A percentile compares a stretch with the other conserved stretches of the same genome.
Evolutionary conservation across 1,140 invertebrate species (phyloP).

Genomic region (Rhagoletis pomonella): DNA sequence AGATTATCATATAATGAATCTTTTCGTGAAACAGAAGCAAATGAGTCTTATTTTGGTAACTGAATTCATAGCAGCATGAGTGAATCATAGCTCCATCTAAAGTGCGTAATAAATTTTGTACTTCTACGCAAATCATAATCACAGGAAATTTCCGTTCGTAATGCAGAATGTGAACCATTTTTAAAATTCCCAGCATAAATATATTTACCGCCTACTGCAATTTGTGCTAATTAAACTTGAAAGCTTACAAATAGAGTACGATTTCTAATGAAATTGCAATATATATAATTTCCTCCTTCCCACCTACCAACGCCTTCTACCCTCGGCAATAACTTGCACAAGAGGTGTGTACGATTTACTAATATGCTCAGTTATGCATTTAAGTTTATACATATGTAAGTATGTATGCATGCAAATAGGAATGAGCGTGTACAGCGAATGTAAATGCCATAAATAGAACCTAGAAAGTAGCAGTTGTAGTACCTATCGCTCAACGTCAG

Average conservation of each 20-base stretch:
- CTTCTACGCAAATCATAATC: no score
- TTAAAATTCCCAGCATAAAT: no score
- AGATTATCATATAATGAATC: no score
- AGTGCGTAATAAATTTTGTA: no score
- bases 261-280: neutral
- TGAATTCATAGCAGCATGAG: no score
- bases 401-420: neutral
- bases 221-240: neutral
- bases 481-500: constrained; percentile 34
- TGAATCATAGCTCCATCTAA: no score
- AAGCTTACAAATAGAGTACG: neutral
- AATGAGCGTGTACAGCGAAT: neutral
- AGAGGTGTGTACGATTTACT: neutral
- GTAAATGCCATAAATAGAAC: constrained; percentile 31
- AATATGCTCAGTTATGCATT: neutral
- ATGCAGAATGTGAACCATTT: no score
- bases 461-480: neutral
- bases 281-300: neutral
- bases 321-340: no score
- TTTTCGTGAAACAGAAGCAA: no score
- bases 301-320: neutral
- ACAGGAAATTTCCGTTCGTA: no score
- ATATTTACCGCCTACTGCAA: no score
- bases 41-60: no score
- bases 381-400: neutral